Conservation (phyloP, 1,140 invertebrate genomes). For the Drosophila malerkotliana region DNA sequence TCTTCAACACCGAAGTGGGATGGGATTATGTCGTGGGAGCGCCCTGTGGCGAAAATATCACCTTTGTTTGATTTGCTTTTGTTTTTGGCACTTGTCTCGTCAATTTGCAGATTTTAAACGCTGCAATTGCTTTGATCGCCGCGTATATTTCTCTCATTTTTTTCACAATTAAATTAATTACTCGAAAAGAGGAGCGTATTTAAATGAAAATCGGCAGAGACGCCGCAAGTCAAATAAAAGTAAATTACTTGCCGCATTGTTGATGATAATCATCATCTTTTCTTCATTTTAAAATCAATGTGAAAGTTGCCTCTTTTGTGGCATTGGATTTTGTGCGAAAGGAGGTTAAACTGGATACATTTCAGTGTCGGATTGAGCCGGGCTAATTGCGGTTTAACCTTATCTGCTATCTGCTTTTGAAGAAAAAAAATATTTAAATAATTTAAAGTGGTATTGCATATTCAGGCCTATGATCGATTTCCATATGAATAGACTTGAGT, state of each 20-base stretch:
- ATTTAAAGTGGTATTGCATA: background rate
- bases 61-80: conserved; percentile 21
- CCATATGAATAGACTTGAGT: background rate
- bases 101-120: conserved; percentile 39
- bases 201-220: conserved; percentile 47
- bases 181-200: conserved; percentile 37
- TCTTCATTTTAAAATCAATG: conserved; percentile 38
- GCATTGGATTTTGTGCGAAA: conserved; percentile 11
- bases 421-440: no score
- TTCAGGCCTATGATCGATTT: background rate
- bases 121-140: conserved; percentile 40
- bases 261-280: conserved; percentile 25
- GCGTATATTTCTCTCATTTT: conserved; percentile 32
- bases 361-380: conserved; percentile 1
- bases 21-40: conserved; percentile 70
- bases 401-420: background rate
- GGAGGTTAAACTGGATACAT: conserved; percentile 39
- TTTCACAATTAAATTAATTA: conserved; percentile 63
- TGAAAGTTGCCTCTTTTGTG: conserved; percentile 52
- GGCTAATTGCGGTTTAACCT: conserved; percentile 31
- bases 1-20: conserved; percentile 5
- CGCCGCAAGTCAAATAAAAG: conserved; percentile 22
- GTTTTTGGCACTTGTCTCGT: conserved; percentile 44
- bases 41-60: conserved; percentile 53
- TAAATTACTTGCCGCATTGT: conserved; percentile 24